These are phyloP conservation scores for Panagrolaimus sp. DNA, from an alignment of 1,140 invertebrate species.

Conservation along the genomic window DNA sequence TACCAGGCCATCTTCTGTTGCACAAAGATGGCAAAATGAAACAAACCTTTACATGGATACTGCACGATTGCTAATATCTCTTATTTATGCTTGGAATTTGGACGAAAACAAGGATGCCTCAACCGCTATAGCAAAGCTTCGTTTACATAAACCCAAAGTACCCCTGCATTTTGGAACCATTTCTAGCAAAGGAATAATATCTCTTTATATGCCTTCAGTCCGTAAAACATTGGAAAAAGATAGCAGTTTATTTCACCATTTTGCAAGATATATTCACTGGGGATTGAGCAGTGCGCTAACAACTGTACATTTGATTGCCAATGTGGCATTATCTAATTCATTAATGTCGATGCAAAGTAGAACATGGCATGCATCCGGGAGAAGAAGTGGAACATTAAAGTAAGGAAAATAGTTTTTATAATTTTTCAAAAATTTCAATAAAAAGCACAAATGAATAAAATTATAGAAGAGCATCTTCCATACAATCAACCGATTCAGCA, in stretches of 20 bases:
- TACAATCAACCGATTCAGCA: conserved; percentile 33
- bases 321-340: conserved; percentile 89
- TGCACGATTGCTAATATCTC: conserved; percentile 82
- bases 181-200: conserved; percentile 70
- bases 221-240: conserved; percentile 62
- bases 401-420: conserved; percentile 19
- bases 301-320: conserved; percentile 85
- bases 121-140: conserved; percentile 83
- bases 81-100: conserved; percentile 92
- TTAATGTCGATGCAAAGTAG: conserved; percentile 96
- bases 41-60: conserved; percentile 83
- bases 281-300: conserved; percentile 87
- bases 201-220: conserved; percentile 69
- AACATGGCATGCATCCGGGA: conserved; percentile 66
- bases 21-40: conserved; percentile 59
- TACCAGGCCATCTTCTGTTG: background rate
- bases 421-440: too few relatives aligned
- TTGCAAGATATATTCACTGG: conserved; percentile 83
- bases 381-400: conserved; percentile 27
- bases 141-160: conserved; percentile 80
- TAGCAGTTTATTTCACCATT: conserved; percentile 61
- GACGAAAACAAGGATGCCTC: conserved; percentile 81
- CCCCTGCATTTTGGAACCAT: conserved; percentile 94
- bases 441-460: too few relatives aligned
- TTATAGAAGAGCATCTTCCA: conserved; percentile 42